These are phyloP conservation scores for Netelia melanura DNA, from an alignment of 2,888 invertebrate species.

Conservation along the genomic window DNA sequence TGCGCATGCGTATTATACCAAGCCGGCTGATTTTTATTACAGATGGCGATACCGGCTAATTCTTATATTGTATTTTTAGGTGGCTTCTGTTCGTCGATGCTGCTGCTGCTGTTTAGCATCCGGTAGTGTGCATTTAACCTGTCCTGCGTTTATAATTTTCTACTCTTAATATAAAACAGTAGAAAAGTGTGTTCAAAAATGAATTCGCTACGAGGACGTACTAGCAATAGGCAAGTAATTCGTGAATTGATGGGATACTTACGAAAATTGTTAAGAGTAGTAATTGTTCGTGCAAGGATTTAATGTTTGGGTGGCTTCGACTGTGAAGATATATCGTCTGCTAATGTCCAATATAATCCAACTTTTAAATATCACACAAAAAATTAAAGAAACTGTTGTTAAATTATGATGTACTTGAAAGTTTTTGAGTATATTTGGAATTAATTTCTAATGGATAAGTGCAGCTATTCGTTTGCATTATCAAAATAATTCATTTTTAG, in stretches of 20 bases:
- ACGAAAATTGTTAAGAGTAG: conserved; percentile 14
- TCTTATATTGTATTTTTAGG: too few relatives aligned
- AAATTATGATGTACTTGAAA: background rate
- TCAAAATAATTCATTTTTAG: conserved; percentile 18
- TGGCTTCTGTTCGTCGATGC: background rate
- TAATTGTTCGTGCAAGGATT: background rate
- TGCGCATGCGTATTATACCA: conserved; percentile 15
- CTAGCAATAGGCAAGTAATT: conserved; percentile 67
- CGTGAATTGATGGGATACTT: background rate
- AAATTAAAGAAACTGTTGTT: background rate
- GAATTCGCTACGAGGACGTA: conserved; percentile 71
- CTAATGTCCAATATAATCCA: conserved; percentile 3
- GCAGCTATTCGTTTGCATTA: background rate
- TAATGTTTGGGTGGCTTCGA: background rate
- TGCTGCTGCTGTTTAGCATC: background rate
- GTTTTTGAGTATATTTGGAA: background rate
- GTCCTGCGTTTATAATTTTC: background rate
- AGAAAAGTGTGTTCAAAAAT: conserved; percentile 53
- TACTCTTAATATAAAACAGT: conserved; percentile 2
- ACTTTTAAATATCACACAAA: background rate
- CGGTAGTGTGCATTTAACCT: conserved; percentile 43
- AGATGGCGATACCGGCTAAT: background rate
- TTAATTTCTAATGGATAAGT: background rate
- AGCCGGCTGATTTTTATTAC: background rate
- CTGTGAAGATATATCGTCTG: conserved; percentile 41